These are phyloP conservation scores for Dissostichus mawsoni DNA, from an alignment of 2,113 vertebrate species.

Conservation along the genomic window DNA sequence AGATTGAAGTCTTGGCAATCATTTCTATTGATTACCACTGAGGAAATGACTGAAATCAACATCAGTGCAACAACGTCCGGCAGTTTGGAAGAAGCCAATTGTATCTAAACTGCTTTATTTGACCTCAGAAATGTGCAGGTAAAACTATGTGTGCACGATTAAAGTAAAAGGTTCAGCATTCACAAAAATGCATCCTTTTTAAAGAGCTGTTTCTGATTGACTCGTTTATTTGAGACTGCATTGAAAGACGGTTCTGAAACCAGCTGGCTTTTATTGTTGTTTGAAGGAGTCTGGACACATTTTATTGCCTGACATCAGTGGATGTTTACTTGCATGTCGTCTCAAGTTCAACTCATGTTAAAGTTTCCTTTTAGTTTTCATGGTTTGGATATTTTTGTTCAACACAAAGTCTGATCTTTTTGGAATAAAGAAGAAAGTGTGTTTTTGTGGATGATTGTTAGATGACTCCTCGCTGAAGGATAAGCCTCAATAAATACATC, in stretches of 20 bases:
- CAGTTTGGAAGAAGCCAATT: background rate
- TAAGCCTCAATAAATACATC: background rate
- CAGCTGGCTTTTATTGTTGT: conserved; percentile 13
- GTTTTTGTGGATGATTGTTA: background rate
- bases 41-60: background rate
- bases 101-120: too few relatives aligned
- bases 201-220: rapidly evolving
- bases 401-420: background rate
- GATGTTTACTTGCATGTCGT: conserved; percentile 2
- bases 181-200: background rate
- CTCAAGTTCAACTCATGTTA: background rate
- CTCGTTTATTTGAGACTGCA: background rate
- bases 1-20: background rate
- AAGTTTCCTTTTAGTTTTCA: background rate
- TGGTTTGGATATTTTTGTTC: background rate
- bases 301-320: background rate
- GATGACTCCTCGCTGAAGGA: background rate
- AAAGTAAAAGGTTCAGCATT: background rate
- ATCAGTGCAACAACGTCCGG: background rate
- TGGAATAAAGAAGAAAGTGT: too few relatives aligned
- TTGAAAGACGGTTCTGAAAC: background rate
- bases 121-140: too few relatives aligned
- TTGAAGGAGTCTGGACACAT: background rate
- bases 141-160: background rate
- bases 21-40: background rate